Evolutionary conservation across 2,797 vertebrate species (phyloP).

Genomic region (Phylloscopus collybita): DNA sequence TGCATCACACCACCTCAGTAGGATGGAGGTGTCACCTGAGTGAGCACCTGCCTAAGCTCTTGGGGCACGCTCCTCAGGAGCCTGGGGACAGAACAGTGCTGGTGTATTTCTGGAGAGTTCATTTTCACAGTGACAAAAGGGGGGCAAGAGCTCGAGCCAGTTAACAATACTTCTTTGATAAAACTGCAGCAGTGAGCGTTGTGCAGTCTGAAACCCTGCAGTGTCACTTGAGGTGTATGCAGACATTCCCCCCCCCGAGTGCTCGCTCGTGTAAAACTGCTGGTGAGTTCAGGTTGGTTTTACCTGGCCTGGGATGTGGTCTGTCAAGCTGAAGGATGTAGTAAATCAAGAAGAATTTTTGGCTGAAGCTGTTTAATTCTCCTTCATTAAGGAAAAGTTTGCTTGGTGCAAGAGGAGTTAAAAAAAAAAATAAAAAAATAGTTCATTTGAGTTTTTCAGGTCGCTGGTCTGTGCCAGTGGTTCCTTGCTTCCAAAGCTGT

Average conservation of each 20-base stretch:
- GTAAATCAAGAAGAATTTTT: neutral
- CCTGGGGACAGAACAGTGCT: neutral
- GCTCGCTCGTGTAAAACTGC: neutral
- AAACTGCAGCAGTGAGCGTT: neutral
- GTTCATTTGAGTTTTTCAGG: neutral
- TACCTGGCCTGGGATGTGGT: fast-evolving
- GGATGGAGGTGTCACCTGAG: neutral
- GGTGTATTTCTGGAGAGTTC: neutral
- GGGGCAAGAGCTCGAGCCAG: neutral
- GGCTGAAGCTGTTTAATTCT: neutral
- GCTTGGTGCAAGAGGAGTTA: neutral
- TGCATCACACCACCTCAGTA: neutral
- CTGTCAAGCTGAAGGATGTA: neutral
- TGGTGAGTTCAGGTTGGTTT: neutral
- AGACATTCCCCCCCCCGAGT: neutral
- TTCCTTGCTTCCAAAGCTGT: neutral
- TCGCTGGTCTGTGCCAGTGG: neutral
- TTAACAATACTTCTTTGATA: neutral
- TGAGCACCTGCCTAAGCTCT: neutral
- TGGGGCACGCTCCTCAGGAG: neutral
- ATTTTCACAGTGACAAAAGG: neutral
- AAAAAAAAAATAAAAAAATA: too few relatives aligned
- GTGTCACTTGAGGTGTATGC: neutral
- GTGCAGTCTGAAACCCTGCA: neutral
- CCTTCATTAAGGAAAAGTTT: neutral